phyloP scores from a whole-genome alignment of 2,113 vertebrate species.

The Rostratula benghalensis region DNA sequence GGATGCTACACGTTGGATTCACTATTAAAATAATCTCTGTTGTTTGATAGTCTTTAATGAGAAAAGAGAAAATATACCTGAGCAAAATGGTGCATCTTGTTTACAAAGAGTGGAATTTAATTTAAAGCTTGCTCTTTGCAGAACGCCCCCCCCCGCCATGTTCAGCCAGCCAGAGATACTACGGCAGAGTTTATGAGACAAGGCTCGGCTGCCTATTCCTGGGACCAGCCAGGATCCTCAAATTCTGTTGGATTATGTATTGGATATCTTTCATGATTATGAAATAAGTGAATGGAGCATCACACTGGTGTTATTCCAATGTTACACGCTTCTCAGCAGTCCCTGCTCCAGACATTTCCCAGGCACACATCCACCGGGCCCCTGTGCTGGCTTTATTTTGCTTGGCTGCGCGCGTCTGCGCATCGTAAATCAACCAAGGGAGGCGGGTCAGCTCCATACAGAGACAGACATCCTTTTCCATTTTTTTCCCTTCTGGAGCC shows the following conservation, averaged over 20 bases:
- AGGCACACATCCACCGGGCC: not conserved
- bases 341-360: not conserved
- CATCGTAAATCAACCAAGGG: not conserved
- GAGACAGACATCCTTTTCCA: not conserved
- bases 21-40: not conserved
- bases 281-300: conserved; percentile 7
- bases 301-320: conserved; percentile 17
- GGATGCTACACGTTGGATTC: not conserved
- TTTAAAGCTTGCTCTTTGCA: not conserved
- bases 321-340: not conserved
- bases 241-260: conserved; percentile 11
- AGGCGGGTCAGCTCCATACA: not conserved
- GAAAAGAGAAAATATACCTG: not conserved
- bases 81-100: not conserved
- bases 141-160: no score
- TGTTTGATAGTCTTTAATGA: not conserved
- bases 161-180: not conserved
- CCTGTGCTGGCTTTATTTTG: not conserved
- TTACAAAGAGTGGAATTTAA: conserved; percentile 5
- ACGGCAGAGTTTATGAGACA: not conserved
- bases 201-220: not conserved
- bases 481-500: not conserved
- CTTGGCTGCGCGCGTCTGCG: not conserved
- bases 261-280: not conserved
- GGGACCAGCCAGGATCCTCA: not conserved